Evolutionary conservation across 2,113 vertebrate species (phyloP).

Genomic region (Perca schrenkii): DNA sequence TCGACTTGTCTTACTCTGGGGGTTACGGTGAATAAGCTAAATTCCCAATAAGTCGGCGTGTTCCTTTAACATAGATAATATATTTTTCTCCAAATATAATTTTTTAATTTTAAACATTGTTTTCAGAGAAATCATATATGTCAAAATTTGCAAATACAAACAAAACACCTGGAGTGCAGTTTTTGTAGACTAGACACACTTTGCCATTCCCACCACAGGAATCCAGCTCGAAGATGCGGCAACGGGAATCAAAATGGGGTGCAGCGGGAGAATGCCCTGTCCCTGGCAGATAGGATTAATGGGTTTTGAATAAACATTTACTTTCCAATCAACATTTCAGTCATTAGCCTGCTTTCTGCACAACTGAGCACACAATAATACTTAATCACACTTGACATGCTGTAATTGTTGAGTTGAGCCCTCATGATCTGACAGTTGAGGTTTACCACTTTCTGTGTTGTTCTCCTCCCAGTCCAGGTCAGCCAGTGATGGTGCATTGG

Average conservation of each 20-base stretch:
- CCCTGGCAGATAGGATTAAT: slow-evolving; percentile 57
- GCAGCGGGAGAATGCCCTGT: slow-evolving; percentile 76
- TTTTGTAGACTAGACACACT: slow-evolving; percentile 96
- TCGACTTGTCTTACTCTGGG: too few relatives aligned
- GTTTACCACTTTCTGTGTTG: slow-evolving; percentile 82
- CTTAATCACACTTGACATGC: slow-evolving; percentile 43
- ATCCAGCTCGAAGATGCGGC: slow-evolving; percentile 94
- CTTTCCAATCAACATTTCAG: slow-evolving; percentile 51
- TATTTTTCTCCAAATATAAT: neutral
- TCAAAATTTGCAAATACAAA: slow-evolving; percentile 8
- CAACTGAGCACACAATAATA: slow-evolving; percentile 49
- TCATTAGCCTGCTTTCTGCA: slow-evolving; percentile 54
- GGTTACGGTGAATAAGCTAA: too few relatives aligned
- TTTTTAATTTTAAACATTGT: neutral
- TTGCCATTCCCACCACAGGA: slow-evolving; percentile 93
- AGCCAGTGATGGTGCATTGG: slow-evolving; percentile 90
- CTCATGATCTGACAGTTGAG: slow-evolving; percentile 28
- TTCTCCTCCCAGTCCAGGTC: slow-evolving; percentile 91
- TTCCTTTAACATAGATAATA: neutral
- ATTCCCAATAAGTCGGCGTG: too few relatives aligned
- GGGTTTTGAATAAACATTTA: slow-evolving; percentile 57
- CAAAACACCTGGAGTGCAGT: slow-evolving; percentile 87
- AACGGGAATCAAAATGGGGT: slow-evolving; percentile 92
- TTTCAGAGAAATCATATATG: neutral
- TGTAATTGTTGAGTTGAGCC: slow-evolving; percentile 45